These are phyloP conservation scores for Atopsyche davidsoni DNA, from an alignment of 1,140 invertebrate species.

Conservation along the genomic window DNA sequence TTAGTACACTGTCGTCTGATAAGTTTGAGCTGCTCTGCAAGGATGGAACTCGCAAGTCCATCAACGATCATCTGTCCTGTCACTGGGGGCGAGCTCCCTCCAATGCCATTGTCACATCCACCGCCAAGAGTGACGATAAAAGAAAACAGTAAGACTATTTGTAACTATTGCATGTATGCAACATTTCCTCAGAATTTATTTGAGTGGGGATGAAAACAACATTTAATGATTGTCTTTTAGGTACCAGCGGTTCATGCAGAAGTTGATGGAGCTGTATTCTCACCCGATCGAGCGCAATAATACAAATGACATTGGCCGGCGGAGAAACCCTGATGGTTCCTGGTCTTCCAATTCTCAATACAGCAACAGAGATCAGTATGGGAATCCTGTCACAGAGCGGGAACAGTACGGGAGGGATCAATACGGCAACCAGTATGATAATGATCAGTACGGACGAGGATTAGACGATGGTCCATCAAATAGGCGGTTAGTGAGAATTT, in stretches of 20 bases:
- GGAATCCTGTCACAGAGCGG: background rate
- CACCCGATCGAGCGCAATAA: constrained; percentile 36
- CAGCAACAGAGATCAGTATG: background rate
- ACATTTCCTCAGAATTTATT: background rate
- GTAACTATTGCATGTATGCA: background rate
- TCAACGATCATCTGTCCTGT: constrained; percentile 72
- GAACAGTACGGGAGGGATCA: constrained; percentile 27
- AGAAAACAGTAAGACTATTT: constrained; percentile 50
- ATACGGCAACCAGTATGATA: constrained; percentile 34
- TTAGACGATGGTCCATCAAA: too few species aligned
- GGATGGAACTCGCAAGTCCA: constrained; percentile 64
- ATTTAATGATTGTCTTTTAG: constrained; percentile 30
- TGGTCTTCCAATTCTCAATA: too few species aligned
- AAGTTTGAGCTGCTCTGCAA: constrained; percentile 82
- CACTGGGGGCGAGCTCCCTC: constrained; percentile 84
- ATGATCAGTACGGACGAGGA: constrained; percentile 21
- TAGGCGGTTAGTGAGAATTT: too few species aligned
- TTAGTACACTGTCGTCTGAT: constrained; percentile 55
- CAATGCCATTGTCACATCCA: constrained; percentile 81
- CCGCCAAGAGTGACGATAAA: constrained; percentile 58
- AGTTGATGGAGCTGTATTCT: constrained; percentile 44
- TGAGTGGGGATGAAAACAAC: background rate
- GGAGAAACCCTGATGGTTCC: constrained; percentile 6
- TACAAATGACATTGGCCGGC: constrained; percentile 23
- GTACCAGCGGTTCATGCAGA: constrained; percentile 42